A percentile compares a stretch with the other conserved stretches of the same genome.
These are phyloP conservation scores for Promerops cafer DNA, from an alignment of 2,113 vertebrate genomes.

Conservation along the genomic window DNA sequence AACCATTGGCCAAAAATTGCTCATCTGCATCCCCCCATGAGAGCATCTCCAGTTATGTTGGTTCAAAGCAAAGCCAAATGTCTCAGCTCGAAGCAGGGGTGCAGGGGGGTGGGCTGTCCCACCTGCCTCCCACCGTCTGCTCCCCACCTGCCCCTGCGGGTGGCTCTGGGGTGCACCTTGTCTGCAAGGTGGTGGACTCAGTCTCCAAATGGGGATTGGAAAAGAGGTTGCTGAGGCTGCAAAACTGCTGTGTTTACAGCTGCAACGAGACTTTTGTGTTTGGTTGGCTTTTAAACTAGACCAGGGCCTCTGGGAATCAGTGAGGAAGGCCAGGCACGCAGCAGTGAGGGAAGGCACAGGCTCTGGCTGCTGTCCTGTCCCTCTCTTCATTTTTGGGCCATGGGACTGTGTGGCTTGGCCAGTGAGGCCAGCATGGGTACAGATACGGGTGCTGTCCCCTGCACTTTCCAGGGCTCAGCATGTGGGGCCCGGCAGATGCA, in stretches of 20 bases:
- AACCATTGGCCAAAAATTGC: neutral
- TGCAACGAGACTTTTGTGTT: neutral
- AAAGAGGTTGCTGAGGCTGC: neutral
- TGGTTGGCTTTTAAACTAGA: neutral
- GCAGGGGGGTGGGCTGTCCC: neutral
- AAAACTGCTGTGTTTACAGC: neutral
- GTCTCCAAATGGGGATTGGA: neutral
- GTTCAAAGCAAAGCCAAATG: neutral
- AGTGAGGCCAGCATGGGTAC: fast-evolving
- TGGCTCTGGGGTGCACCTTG: neutral
- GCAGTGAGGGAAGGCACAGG: neutral
- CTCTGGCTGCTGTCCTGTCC: neutral
- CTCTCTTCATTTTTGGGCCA: neutral
- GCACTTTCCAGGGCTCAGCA: neutral
- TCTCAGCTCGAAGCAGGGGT: neutral
- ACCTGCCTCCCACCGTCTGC: neutral
- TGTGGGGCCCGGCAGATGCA: neutral
- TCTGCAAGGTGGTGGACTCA: neutral
- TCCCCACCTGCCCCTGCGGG: neutral
- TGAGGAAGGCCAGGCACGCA: neutral
- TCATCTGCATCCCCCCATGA: neutral
- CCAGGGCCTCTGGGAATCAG: neutral
- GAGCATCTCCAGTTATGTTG: neutral
- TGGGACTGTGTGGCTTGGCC: neutral
- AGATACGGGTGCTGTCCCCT: neutral